phyloP scores from a whole-genome alignment of 2,113 vertebrate species.

The Chaenogobius annularis region DNA sequence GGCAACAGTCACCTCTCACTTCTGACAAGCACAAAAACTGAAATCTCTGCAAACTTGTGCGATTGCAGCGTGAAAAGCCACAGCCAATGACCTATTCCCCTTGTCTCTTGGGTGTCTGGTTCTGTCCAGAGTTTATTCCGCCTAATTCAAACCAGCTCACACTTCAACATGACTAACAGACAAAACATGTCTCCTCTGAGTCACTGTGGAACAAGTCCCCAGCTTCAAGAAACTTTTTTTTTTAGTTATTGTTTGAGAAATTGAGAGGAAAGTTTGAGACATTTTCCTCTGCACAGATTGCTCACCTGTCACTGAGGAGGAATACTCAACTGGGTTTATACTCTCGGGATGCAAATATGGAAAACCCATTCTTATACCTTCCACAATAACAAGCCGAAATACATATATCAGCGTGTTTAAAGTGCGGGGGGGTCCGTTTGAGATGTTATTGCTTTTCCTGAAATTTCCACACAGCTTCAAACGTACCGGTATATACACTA shows the following conservation, averaged over 20 bases:
- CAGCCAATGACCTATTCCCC: neutral
- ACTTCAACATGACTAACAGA: conserved; percentile 7
- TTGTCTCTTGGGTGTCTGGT: neutral
- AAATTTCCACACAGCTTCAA: no score
- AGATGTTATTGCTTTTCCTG: no score
- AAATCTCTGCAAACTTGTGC: neutral
- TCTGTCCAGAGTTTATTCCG: neutral
- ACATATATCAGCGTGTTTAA: neutral
- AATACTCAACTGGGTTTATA: neutral
- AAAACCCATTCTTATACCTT: neutral
- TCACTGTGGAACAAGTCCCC: conserved; percentile 3
- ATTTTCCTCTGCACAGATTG: neutral
- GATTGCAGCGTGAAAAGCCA: neutral
- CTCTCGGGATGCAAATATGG: neutral
- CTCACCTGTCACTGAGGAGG: conserved; percentile 3
- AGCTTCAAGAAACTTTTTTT: neutral
- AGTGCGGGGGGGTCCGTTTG: no score
- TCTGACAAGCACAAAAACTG: neutral
- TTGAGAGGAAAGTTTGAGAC: conserved; percentile 5
- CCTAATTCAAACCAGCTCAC: conserved; percentile 7
- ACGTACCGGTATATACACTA: no score
- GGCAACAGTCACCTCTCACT: neutral
- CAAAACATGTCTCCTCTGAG: neutral
- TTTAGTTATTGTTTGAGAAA: conserved; percentile 5
- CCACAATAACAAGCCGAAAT: neutral